phyloP scores from a whole-genome alignment of 2,113 vertebrate species.

The Anoplopoma fimbria region DNA sequence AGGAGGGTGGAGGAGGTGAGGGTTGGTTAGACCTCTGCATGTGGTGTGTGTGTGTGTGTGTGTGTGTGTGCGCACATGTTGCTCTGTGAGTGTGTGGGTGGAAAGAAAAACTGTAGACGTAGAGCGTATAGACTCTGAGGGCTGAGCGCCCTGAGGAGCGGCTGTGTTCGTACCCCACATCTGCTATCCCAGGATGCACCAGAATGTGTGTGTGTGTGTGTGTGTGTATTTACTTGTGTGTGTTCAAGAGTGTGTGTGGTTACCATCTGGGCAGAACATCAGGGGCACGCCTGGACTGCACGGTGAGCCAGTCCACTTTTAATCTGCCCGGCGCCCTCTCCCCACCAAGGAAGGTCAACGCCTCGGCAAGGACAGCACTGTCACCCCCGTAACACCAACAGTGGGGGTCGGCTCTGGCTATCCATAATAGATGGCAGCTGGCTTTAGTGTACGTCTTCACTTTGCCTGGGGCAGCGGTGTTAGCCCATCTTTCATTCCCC shows the following conservation, averaged over 20 bases:
- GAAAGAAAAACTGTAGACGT: slow-evolving; percentile 26
- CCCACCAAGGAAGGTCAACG: slow-evolving; percentile 79
- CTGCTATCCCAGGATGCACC: slow-evolving; percentile 75
- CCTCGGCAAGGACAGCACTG: slow-evolving; percentile 79
- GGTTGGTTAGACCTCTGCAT: slow-evolving; percentile 74
- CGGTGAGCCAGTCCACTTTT: slow-evolving; percentile 82
- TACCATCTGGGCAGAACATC: slow-evolving; percentile 83
- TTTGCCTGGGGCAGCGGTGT: slow-evolving; percentile 79
- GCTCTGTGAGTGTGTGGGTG: neutral
- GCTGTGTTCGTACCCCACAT: slow-evolving; percentile 72
- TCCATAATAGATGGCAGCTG: slow-evolving; percentile 84
- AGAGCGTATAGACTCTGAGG: slow-evolving; percentile 58
- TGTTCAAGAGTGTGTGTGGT: slow-evolving; percentile 58
- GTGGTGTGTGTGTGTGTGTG: slow-evolving; percentile 13
- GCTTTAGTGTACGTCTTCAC: slow-evolving; percentile 81
- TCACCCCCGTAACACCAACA: slow-evolving; percentile 76
- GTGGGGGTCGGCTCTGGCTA: slow-evolving; percentile 74
- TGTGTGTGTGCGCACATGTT: neutral
- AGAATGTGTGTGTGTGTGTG: slow-evolving; percentile 58
- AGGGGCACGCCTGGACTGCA: slow-evolving; percentile 81
- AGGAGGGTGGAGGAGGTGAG: slow-evolving; percentile 76
- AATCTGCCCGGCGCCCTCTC: slow-evolving; percentile 80
- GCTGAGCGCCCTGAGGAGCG: slow-evolving; percentile 68
- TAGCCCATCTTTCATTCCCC: slow-evolving; percentile 81
- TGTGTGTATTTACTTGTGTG: slow-evolving; percentile 41